Conservation (phyloP, 2,113 vertebrate genomes). For the Callionymus lyra region DNA sequence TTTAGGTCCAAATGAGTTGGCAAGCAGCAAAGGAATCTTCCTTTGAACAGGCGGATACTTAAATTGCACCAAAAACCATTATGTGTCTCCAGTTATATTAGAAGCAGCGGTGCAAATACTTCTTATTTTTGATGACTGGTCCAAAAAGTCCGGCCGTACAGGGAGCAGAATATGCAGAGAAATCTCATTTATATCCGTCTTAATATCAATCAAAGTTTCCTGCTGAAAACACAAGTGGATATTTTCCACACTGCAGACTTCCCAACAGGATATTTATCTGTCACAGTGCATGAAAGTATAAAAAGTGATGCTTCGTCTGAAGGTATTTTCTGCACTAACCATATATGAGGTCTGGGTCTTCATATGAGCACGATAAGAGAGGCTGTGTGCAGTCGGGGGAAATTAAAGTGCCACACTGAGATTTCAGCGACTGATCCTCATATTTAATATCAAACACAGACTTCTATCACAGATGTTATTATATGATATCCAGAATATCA, state of each 20-base stretch:
- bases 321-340: conserved; percentile 3
- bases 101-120: no score
- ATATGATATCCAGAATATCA: conserved; percentile 8
- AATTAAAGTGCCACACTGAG: conserved; percentile 17
- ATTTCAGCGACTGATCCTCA: conserved; percentile 12
- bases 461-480: conserved; percentile 17
- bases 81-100: no score
- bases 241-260: conserved; percentile 1
- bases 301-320: conserved; percentile 8
- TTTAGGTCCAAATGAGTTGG: conserved; percentile 27
- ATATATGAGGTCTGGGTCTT: conserved; percentile 3
- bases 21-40: conserved; percentile 7
- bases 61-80: no score
- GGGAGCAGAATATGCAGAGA: no score
- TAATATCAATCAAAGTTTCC: conserved; percentile 2
- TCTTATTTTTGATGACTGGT: no score
- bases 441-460: conserved; percentile 17
- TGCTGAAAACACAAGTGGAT: not conserved
- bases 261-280: conserved; percentile 20
- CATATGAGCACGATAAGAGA: conserved; percentile 12
- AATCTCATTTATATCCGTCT: no score
- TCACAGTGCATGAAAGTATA: conserved; percentile 9
- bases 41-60: no score
- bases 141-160: no score
- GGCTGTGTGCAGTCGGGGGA: conserved; percentile 8